Percentiles rank a stretch among this genome's conserved stretches.
Conservation (phyloP, 2,888 invertebrate genomes). For the Calliscelio sp. region DNA sequence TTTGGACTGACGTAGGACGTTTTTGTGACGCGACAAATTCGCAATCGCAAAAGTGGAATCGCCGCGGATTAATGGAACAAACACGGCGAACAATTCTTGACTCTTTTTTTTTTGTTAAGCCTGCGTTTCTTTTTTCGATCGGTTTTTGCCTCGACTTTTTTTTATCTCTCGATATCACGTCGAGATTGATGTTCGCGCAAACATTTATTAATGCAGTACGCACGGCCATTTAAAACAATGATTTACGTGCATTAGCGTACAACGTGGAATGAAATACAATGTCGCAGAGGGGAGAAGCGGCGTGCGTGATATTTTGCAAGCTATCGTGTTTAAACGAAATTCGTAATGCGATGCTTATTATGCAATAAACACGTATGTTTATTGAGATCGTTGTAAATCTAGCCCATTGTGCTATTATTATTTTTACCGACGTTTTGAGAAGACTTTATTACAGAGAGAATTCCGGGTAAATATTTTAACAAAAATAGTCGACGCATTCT, state of each 20-base stretch:
- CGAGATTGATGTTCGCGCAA: slow-evolving; percentile 15
- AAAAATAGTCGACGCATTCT: too few relatives aligned
- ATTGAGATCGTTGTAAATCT: slow-evolving; percentile 16
- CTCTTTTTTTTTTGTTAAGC: background rate
- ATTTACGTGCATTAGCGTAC: slow-evolving; percentile 24
- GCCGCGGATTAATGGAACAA: slow-evolving; percentile 7
- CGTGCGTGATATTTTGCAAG: slow-evolving; percentile 38
- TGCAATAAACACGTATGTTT: slow-evolving; percentile 41
- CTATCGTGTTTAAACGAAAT: slow-evolving; percentile 47
- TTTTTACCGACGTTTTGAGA: too few relatives aligned
- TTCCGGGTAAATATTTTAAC: too few relatives aligned
- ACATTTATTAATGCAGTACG: background rate
- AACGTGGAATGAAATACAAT: slow-evolving; percentile 43
- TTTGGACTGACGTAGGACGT: slow-evolving; percentile 43
- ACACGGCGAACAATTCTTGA: background rate
- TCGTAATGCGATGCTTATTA: slow-evolving; percentile 47
- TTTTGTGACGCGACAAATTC: slow-evolving; percentile 41
- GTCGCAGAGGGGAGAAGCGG: slow-evolving; percentile 25
- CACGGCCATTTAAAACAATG: slow-evolving; percentile 36
- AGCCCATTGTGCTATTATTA: background rate
- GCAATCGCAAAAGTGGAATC: slow-evolving; percentile 44
- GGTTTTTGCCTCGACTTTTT: too few relatives aligned
- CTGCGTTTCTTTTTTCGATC: background rate
- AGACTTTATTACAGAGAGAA: too few relatives aligned
- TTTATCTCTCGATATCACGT: background rate